Evolutionary conservation across 1,140 invertebrate genomes (phyloP).

Genomic region (Pogonus chalceus): DNA sequence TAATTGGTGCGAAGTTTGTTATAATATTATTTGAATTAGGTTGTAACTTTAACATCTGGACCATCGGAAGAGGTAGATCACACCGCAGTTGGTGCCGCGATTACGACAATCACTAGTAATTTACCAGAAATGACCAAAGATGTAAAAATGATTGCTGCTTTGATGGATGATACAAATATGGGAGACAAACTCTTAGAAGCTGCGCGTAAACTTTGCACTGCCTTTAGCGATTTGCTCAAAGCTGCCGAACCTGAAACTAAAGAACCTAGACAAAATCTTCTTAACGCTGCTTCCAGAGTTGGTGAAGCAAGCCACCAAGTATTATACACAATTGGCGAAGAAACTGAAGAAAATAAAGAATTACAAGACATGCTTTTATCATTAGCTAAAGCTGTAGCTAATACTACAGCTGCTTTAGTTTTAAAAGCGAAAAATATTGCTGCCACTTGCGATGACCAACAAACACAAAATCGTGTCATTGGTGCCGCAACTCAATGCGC

Average conservation of each 20-base stretch:
- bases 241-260: constrained; percentile 89
- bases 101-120: constrained; percentile 93
- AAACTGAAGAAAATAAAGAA: constrained; percentile 67
- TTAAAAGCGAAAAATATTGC: constrained; percentile 91
- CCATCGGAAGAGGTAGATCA: constrained; percentile 78
- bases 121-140: constrained; percentile 92
- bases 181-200: constrained; percentile 86
- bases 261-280: constrained; percentile 83
- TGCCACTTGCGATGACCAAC: constrained; percentile 68
- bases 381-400: constrained; percentile 91
- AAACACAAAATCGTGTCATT: constrained; percentile 80
- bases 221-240: constrained; percentile 89
- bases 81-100: constrained; percentile 91
- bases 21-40: constrained; percentile 24
- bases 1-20: neutral
- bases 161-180: constrained; percentile 74
- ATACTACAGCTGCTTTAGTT: constrained; percentile 90
- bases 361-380: constrained; percentile 76
- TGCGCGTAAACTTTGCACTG: constrained; percentile 79
- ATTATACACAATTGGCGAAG: constrained; percentile 89
- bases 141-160: constrained; percentile 87
- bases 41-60: constrained; percentile 88
- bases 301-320: constrained; percentile 93
- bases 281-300: constrained; percentile 88
- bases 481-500: constrained; percentile 93